A percentile compares a stretch with the other conserved stretches of the same genome.
These are phyloP conservation scores for Psilanteris sp. DNA, from an alignment of 1,140 invertebrate genomes.

Conservation along the genomic window DNA sequence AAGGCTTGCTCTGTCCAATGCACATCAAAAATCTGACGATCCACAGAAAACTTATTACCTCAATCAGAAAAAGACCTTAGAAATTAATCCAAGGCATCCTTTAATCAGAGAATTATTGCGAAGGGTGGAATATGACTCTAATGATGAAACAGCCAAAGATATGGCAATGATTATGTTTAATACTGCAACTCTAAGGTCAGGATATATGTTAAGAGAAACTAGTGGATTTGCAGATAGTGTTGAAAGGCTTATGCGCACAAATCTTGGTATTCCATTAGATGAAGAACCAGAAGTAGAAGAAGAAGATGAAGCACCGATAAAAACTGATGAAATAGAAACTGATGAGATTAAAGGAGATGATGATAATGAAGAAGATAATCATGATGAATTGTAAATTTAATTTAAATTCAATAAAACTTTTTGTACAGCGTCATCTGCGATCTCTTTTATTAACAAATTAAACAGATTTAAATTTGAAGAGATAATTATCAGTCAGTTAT, in stretches of 20 bases:
- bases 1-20: constrained; percentile 95
- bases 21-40: constrained; percentile 97
- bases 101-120: constrained; percentile 94
- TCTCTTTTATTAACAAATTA: neutral
- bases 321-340: constrained; percentile 77
- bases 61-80: constrained; percentile 97
- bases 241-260: constrained; percentile 91
- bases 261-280: constrained; percentile 89
- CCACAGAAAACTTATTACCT: constrained; percentile 94
- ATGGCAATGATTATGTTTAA: constrained; percentile 96
- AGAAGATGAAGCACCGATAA: constrained; percentile 82
- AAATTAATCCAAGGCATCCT: constrained; percentile 98
- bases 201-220: constrained; percentile 93
- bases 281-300: constrained; percentile 84
- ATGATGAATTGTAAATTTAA: constrained; percentile 73
- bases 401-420: constrained; percentile 44
- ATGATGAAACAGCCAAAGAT: constrained; percentile 90
- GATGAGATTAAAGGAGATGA: constrained; percentile 80
- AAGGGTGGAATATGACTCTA: constrained; percentile 88
- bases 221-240: constrained; percentile 92
- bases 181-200: constrained; percentile 94
- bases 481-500: neutral
- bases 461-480: neutral
- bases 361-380: constrained; percentile 71
- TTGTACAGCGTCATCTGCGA: constrained; percentile 18